Evolutionary conservation across 1,140 invertebrate genomes (phyloP), one percentile per base, ranked within the genome.

Genomic region (Chrysoperla carnea): DNA sequence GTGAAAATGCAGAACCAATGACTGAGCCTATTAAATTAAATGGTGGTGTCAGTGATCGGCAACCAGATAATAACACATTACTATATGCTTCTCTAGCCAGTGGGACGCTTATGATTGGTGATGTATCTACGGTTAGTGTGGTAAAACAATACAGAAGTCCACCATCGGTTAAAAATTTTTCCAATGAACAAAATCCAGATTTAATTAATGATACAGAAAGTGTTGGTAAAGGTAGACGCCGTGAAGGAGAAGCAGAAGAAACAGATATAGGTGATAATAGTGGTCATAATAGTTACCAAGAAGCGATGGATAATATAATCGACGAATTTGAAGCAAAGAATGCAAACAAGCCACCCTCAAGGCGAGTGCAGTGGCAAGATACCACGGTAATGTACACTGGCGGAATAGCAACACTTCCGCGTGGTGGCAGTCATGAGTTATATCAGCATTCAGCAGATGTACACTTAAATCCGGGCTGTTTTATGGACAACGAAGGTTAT

Each of bases 201-300:
- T 61, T 83, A 51, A 77, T 83, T 57, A 81, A 78, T 58, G 78
- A 81, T 53, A 75, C 76, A 15, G 75, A 78, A 58, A 75, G 68
- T 45, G 70, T 74, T 13, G 74, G 68, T 48, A 73, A 76, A 51
- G 72, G 73, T 50, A 63, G 69, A 43, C 69, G 73, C 51, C 67
- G 72, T 40, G 56, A 57, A 11, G 62, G 72, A 52, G 60, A 58
- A 36, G 53, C 52, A 1, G 50, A 52, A 13, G 45, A 46, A 9
- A 57, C 61, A 40, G 57, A 63, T 36, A 54, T 57, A 37, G 37
- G 29, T 15, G 31, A 31, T 50, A 52, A 35, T 41, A 36, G 43
- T 42, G 47, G 41, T n/a, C 40, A 43, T 38, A 48, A 44, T 29
- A 48, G 46, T 14, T 52, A 50, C 36, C 50, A 50, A 40, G 50